Base-by-base conservation (phyloP, 2,113 vertebrate genomes). In the Ascaphus truei region DNA sequence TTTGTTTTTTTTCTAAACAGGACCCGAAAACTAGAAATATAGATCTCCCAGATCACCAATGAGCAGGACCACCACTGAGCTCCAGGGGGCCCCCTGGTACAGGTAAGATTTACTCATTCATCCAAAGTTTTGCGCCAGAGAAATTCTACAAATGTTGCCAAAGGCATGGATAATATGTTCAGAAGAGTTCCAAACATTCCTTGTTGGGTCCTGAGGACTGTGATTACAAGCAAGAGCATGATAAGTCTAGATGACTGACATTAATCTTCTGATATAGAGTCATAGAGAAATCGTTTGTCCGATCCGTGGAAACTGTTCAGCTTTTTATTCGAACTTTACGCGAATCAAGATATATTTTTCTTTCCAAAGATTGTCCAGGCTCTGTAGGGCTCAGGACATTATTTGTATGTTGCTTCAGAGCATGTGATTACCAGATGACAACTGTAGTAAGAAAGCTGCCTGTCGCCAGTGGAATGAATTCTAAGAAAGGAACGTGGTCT, bases 401-500 rank as follows among this genome's bases (percentile, higher is more conserved):
- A n/a, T n/a, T 55, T 18, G 15, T n/a, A 15, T 33, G 27, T 18
- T 3, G 25, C 4, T 25, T 9, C 11, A 1, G 39, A 3, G 2
- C 37, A 51, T 59, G 41, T 51, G 66, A 69, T 34, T 41, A 16
- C 15, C 31, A 29, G 53, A 58, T 58, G 55, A 56, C 64, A 55
- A 41, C 52, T 67, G 52, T 27, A 15, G 26, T 6, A 43, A 27
- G 29, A n/a, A n/a, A n/a, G 41, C 15, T 7, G 15, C 34, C 43
- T 20, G 41, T 29, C 43, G 31, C 65, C 41, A 25, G 20, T 12
- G 9, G 1, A 58, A 41, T 31, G 29, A n/a, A 20, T 69, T 69
- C 66, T 50, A 13, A 60, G 66, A 69, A 69, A 39, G 9, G n/a
- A 69, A 69, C 56, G 7, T 59, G 55, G 60, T 50, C 66, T 69